A percentile compares a stretch with the other conserved stretches of the same genome.
phyloP scores from a whole-genome alignment of 1,140 invertebrate species.

The Listronotus bonariensis region DNA sequence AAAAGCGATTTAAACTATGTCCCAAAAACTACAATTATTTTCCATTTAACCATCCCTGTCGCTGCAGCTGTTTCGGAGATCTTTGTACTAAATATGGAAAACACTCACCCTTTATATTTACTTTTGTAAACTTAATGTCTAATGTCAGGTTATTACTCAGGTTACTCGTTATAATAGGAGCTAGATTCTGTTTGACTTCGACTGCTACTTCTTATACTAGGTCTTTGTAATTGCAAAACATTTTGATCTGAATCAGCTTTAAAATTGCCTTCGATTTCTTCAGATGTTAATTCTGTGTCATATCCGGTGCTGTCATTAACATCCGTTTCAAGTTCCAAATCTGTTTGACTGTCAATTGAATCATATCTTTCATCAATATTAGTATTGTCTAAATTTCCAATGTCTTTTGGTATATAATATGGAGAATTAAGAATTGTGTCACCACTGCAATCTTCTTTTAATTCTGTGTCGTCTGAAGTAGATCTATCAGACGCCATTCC shows the following conservation, averaged over 20 bases:
- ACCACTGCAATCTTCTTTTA: conserved; percentile 31
- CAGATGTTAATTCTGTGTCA: background rate
- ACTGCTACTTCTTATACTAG: conserved; percentile 8
- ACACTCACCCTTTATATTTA: no score
- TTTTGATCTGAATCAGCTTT: background rate
- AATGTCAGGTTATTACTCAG: no score
- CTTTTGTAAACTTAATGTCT: no score
- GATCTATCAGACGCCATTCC: conserved; percentile 19
- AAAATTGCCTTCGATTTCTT: background rate
- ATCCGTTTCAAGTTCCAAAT: background rate
- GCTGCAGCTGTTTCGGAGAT: no score
- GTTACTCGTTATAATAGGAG: conserved; percentile 6
- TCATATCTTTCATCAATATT: no score
- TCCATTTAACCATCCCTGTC: no score
- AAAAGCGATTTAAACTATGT: no score
- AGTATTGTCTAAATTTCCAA: background rate
- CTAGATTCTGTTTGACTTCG: conserved; percentile 22
- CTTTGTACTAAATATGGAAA: no score
- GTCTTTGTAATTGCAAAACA: background rate
- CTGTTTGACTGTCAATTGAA: background rate
- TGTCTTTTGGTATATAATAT: background rate
- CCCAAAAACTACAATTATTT: no score
- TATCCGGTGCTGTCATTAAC: conserved; percentile 6
- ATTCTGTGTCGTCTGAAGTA: conserved; percentile 35
- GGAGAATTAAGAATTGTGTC: conserved; percentile 35